A percentile compares a stretch with the other conserved stretches of the same genome.
These are phyloP conservation scores for Stratiomys singularior DNA, from an alignment of 2,888 invertebrate species.

Conservation along the genomic window DNA sequence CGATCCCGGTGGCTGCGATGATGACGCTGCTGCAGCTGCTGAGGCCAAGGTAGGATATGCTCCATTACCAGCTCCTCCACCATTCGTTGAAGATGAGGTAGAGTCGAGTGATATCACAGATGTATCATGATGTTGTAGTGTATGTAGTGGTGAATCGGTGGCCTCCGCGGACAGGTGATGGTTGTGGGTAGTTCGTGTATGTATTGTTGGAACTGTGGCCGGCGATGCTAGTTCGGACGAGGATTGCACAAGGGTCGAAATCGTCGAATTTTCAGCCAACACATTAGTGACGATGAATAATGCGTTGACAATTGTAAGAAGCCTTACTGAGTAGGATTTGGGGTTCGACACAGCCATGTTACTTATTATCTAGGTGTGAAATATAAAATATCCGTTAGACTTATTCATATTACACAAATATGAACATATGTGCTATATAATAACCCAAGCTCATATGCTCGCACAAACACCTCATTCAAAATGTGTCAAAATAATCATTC, in stretches of 20 bases:
- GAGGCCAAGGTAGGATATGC: slow-evolving; percentile 30
- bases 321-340: not conserved
- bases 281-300: not conserved
- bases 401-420: too few relatives aligned
- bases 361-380: slow-evolving; percentile 19
- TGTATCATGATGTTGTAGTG: slow-evolving; percentile 34
- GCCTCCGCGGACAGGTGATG: slow-evolving; percentile 1
- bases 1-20: slow-evolving; percentile 37
- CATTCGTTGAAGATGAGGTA: slow-evolving; percentile 12
- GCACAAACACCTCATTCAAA: not conserved
- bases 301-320: not conserved
- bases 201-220: slow-evolving; percentile 9
- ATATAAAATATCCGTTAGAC: too few relatives aligned
- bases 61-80: slow-evolving; percentile 18
- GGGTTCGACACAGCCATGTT: slow-evolving; percentile 1
- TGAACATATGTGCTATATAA: too few relatives aligned
- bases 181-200: slow-evolving; percentile 21
- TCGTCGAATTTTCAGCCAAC: slow-evolving; percentile 9
- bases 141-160: slow-evolving; percentile 1
- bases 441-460: too few relatives aligned
- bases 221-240: slow-evolving; percentile 20
- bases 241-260: slow-evolving; percentile 15
- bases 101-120: slow-evolving; percentile 35
- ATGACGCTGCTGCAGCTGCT: slow-evolving; percentile 27
- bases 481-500: not conserved